Conservation (phyloP, 2,888 invertebrate species). For the Hermaeophaga mercurialis region DNA sequence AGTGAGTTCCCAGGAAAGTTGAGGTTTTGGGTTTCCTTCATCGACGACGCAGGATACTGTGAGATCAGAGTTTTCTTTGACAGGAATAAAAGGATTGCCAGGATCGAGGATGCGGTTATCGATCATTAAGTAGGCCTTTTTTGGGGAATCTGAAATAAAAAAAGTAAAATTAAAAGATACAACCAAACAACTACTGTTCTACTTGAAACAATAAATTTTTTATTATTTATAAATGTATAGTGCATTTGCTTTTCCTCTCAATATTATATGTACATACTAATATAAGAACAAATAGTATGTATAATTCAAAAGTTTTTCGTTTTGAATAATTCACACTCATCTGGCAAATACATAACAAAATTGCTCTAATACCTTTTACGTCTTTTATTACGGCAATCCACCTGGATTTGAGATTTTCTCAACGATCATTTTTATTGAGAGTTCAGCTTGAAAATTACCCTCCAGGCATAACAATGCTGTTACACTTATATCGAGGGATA, state of each 20-base stretch:
- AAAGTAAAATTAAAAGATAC: not conserved
- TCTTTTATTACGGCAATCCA: conserved; percentile 20
- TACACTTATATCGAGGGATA: conserved; percentile 18
- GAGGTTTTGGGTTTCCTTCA: conserved; percentile 75
- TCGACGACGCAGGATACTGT: conserved; percentile 86
- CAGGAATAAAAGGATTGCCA: conserved; percentile 86
- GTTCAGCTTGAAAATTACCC: conserved; percentile 21
- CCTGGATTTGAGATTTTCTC: conserved; percentile 22
- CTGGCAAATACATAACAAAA: conserved; percentile 4
- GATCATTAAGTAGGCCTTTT: conserved; percentile 83
- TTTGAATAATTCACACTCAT: not conserved
- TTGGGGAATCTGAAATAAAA: conserved; percentile 74
- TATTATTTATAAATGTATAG: too few species aligned
- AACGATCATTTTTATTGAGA: conserved; percentile 22
- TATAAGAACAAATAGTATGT: not conserved
- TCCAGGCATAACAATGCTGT: conserved; percentile 20
- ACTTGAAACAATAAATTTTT: too few species aligned
- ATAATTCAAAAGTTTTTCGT: not conserved
- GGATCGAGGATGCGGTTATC: conserved; percentile 85
- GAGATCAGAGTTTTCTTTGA: conserved; percentile 82
- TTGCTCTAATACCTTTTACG: conserved; percentile 10
- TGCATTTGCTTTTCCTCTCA: too few species aligned
- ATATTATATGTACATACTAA: too few species aligned
- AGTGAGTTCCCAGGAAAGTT: conserved; percentile 68
- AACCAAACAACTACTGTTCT: too few species aligned